A percentile compares a stretch with the other conserved stretches of the same genome.
phyloP scores from a whole-genome alignment of 1,140 invertebrate genomes.

The Drosophila grimshawi region DNA sequence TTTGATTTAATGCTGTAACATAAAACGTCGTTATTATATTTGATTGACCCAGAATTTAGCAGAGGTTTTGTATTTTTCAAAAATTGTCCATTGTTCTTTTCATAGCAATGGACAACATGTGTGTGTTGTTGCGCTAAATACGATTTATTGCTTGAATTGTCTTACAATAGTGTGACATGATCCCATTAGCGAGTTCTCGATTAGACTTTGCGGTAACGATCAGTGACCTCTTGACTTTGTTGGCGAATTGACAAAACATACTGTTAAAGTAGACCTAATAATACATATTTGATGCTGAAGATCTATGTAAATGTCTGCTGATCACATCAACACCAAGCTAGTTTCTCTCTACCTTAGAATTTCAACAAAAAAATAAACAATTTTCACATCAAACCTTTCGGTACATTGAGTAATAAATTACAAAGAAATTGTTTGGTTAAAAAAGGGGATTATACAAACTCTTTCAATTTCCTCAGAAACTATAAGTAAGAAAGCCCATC shows the following conservation, averaged over 20 bases:
- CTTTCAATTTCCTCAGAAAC: neutral
- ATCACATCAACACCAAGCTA: too few relatives aligned
- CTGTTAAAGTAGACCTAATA: neutral
- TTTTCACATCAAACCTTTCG: too few relatives aligned
- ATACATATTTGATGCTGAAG: neutral
- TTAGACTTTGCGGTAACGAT: conserved; percentile 20
- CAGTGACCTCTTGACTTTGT: conserved; percentile 55
- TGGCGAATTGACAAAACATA: conserved; percentile 1
- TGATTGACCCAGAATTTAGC: conserved; percentile 55
- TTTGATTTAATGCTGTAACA: conserved; percentile 48
- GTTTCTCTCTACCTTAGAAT: neutral
- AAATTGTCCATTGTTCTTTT: conserved; percentile 40
- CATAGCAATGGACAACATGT: conserved; percentile 23
- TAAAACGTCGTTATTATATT: conserved; percentile 40
- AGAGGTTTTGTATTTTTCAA: conserved; percentile 13
- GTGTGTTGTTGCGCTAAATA: conserved; percentile 45
- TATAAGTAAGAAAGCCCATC: neutral
- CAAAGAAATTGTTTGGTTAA: too few relatives aligned
- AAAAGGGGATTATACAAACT: neutral
- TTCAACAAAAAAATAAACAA: neutral
- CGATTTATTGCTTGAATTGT: conserved; percentile 64
- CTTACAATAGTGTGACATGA: conserved; percentile 43
- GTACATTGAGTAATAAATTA: too few relatives aligned
- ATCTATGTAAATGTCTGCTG: too few relatives aligned
- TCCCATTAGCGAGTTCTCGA: conserved; percentile 50